Percentiles rank a stretch among this genome's conserved stretches.
phyloP scores from a whole-genome alignment of 1,140 invertebrate genomes.

The Meloidogyne chitwoodi region DNA sequence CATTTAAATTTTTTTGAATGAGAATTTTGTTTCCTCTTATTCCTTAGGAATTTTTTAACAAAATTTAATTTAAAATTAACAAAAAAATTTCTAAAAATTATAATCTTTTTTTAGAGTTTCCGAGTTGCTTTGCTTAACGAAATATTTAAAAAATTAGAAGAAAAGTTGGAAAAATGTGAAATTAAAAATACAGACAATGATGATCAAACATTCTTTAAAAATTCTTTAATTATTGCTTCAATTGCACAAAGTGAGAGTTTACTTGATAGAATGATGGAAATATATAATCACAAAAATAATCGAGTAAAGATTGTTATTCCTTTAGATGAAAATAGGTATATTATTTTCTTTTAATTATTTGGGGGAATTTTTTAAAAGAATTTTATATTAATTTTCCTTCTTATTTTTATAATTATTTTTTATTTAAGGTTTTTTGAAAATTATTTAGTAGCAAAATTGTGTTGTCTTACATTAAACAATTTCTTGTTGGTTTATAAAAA shows the following conservation, averaged over 20 bases:
- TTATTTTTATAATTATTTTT: too few relatives aligned
- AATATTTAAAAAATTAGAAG: neutral
- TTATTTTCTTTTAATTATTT: neutral
- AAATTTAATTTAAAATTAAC: neutral
- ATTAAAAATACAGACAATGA: neutral
- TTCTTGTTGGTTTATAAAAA: constrained; percentile 11
- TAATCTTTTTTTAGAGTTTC: neutral
- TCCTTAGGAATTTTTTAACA: too few relatives aligned
- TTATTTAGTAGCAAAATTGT: constrained; percentile 5
- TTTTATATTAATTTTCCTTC: too few relatives aligned
- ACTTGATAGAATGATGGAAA: neutral
- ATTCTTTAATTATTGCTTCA: neutral
- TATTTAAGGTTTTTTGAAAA: constrained; percentile 4
- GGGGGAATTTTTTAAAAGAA: too few relatives aligned
- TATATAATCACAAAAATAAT: constrained; percentile 4
- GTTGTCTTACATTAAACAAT: neutral
- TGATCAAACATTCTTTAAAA: neutral
- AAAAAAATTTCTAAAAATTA: neutral
- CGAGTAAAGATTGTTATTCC: neutral
- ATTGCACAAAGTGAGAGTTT: neutral
- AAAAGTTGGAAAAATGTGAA: neutral
- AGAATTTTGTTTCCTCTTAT: too few relatives aligned
- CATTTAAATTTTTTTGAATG: too few relatives aligned
- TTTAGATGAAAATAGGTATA: constrained; percentile 1
- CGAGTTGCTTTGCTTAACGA: neutral